Conservation (phyloP, 1,140 invertebrate species). For the Musca domestica region DNA sequence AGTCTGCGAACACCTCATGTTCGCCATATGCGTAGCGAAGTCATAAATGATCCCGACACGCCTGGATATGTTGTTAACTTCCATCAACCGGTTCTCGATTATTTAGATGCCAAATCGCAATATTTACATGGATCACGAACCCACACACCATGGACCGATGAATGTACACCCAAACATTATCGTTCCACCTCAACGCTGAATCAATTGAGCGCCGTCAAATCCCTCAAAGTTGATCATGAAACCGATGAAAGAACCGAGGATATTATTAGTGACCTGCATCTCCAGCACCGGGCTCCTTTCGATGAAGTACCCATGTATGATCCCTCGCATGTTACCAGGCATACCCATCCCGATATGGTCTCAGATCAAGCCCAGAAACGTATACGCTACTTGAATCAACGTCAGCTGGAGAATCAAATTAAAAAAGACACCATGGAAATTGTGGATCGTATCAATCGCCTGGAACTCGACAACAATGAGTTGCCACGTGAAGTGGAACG, state of each 20-base stretch:
- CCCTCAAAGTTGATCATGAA: conserved; percentile 25
- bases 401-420: conserved; percentile 55
- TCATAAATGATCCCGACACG: conserved; percentile 65
- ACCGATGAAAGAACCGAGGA: conserved; percentile 67
- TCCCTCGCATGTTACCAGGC: conserved; percentile 64
- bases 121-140: conserved; percentile 56
- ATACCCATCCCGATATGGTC: conserved; percentile 61
- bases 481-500: conserved; percentile 58
- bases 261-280: conserved; percentile 61
- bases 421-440: conserved; percentile 54
- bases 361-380: conserved; percentile 57
- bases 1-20: conserved; percentile 48
- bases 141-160: conserved; percentile 72
- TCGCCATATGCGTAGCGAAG: conserved; percentile 41
- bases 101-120: conserved; percentile 65
- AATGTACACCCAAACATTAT: conserved; percentile 63
- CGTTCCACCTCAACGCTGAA: conserved; percentile 60
- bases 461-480: conserved; percentile 52
- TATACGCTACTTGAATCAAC: conserved; percentile 53
- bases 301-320: conserved; percentile 66
- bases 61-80: conserved; percentile 77
- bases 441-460: conserved; percentile 48
- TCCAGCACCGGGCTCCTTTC: conserved; percentile 66
- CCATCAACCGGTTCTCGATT: conserved; percentile 82
- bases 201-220: conserved; percentile 42